Percentiles rank a stretch among this genome's conserved stretches.
phyloP scores from a whole-genome alignment of 2,113 vertebrate genomes.

The Anhinga anhinga region DNA sequence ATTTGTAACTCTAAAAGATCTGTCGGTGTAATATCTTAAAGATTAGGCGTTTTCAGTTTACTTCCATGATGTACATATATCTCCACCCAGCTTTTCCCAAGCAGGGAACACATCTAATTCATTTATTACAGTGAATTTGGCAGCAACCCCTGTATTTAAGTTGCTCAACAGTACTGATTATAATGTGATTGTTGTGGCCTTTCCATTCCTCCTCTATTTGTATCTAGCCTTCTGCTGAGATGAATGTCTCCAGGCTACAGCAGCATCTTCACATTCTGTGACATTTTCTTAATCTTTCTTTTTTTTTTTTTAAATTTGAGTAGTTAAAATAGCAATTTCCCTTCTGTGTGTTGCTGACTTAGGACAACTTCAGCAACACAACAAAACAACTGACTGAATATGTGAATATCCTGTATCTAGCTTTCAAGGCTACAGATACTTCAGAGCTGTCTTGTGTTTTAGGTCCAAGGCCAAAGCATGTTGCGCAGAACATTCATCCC shows the following conservation, averaged over 20 bases:
- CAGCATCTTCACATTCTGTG: background rate
- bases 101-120: background rate
- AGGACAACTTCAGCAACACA: background rate
- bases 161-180: background rate
- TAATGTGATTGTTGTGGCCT: background rate
- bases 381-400: background rate
- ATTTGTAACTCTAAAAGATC: background rate
- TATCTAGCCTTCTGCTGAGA: background rate
- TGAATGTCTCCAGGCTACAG: background rate
- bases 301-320: background rate
- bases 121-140: background rate
- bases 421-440: background rate
- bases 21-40: background rate
- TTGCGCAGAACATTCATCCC: background rate
- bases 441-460: background rate
- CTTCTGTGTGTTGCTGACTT: background rate
- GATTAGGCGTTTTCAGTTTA: background rate
- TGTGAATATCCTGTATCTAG: background rate
- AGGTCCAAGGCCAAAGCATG: background rate
- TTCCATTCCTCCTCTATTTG: background rate
- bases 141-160: background rate
- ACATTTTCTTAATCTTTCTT: background rate
- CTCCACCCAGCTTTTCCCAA: background rate
- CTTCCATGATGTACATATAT: background rate
- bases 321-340: background rate